Conservation (phyloP, 1,140 invertebrate species). For the Drosophila funebris region DNA sequence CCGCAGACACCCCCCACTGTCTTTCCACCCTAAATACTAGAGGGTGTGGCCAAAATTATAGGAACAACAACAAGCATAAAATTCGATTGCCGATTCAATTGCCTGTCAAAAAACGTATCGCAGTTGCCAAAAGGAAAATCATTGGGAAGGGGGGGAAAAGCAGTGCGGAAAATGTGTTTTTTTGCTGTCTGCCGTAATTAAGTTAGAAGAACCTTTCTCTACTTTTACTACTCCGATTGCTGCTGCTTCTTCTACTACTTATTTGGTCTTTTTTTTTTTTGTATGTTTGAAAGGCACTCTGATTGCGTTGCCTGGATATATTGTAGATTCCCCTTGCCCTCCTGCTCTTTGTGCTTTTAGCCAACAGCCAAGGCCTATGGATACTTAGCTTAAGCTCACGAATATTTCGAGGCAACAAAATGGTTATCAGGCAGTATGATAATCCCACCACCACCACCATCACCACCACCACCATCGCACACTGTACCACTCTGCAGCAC, state of each 20-base stretch:
- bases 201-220: conserved; percentile 71
- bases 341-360: not conserved
- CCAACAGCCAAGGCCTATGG: not conserved
- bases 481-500: not conserved
- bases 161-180: conserved; percentile 6
- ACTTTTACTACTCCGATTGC: conserved; percentile 11
- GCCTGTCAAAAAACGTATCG: conserved; percentile 51
- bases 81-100: conserved; percentile 60
- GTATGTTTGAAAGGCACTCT: conserved; percentile 34
- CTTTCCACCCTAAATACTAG: not conserved
- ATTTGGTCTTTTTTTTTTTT: conserved; percentile 20
- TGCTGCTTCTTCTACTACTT: not conserved
- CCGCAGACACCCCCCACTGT: not conserved
- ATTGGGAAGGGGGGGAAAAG: too few relatives aligned
- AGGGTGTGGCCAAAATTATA: not conserved
- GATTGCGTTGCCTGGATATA: conserved; percentile 41
- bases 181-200: conserved; percentile 60
- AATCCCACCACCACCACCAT: not conserved
- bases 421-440: conserved; percentile 16
- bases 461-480: not conserved
- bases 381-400: conserved; percentile 33
- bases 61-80: conserved; percentile 11
- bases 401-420: conserved; percentile 20
- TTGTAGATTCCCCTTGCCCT: not conserved
- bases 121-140: not conserved